Conservation (phyloP, 1,140 invertebrate genomes). For the Aleiodes sp. region DNA sequence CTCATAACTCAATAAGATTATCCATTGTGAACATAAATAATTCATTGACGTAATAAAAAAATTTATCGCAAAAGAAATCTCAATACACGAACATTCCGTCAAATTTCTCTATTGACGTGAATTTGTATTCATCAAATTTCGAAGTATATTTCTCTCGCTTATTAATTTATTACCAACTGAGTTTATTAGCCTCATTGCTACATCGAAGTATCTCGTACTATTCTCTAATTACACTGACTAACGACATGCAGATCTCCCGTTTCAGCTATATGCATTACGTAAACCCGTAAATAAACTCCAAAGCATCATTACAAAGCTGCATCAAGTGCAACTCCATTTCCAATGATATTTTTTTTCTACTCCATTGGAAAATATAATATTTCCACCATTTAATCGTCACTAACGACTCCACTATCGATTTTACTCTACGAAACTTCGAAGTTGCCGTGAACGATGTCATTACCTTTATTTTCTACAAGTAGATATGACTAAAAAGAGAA, state of each 20-base stretch:
- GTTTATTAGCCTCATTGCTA: neutral
- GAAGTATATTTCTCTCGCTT: neutral
- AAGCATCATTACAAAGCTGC: neutral
- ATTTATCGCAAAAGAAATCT: neutral
- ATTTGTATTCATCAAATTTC: neutral
- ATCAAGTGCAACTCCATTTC: neutral
- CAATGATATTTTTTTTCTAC: neutral
- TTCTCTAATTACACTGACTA: neutral
- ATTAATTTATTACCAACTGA: slow-evolving; percentile 1
- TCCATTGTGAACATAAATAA: too few species aligned
- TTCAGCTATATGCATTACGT: neutral
- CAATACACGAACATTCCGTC: neutral
- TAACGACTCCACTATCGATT: slow-evolving; percentile 14
- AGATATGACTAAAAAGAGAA: neutral
- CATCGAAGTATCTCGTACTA: neutral
- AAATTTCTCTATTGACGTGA: neutral
- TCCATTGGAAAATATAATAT: neutral
- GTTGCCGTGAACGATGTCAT: neutral
- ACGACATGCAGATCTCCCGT: neutral
- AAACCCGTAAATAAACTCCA: neutral
- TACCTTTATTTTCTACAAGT: neutral
- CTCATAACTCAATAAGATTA: too few species aligned
- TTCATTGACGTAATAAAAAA: too few species aligned
- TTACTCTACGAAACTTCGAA: neutral
- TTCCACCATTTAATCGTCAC: neutral